Evolutionary conservation across 2,113 vertebrate species (phyloP).

Genomic region (Neolamprologus brichardi): DNA sequence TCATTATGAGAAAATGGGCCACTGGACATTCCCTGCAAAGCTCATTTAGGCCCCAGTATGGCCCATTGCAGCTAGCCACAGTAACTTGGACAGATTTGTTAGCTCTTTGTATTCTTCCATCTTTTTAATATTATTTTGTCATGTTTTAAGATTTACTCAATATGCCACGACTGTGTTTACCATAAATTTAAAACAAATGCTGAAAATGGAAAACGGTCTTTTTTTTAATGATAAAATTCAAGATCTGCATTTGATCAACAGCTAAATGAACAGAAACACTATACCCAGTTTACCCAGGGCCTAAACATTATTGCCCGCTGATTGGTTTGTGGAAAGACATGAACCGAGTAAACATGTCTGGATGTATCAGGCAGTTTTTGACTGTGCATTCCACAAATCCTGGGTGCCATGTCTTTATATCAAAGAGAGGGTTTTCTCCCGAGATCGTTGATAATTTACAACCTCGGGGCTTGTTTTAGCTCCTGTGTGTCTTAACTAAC

Average conservation of each 20-base stretch:
- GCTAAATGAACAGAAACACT: neutral
- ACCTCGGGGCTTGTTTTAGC: neutral
- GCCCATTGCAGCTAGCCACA: neutral
- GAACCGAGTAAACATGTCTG: neutral
- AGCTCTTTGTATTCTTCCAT: neutral
- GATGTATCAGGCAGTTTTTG: neutral
- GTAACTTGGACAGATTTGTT: neutral
- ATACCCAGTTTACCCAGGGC: neutral
- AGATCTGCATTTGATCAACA: neutral
- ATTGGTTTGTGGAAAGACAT: neutral
- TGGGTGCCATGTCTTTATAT: neutral
- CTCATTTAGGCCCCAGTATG: neutral
- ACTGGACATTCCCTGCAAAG: neutral
- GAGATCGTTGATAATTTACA: slow-evolving; percentile 10
- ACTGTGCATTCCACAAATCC: neutral
- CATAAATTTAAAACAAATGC: neutral
- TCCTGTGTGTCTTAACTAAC: neutral
- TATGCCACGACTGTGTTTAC: neutral
- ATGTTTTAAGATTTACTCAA: neutral
- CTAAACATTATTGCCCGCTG: neutral
- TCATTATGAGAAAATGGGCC: neutral
- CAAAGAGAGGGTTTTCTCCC: neutral
- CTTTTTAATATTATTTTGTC: neutral
- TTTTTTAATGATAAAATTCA: neutral
- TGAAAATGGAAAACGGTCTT: neutral